These are phyloP conservation scores for Carpatolechia fugitivella DNA, from an alignment of 2,888 invertebrate genomes.

Conservation along the genomic window DNA sequence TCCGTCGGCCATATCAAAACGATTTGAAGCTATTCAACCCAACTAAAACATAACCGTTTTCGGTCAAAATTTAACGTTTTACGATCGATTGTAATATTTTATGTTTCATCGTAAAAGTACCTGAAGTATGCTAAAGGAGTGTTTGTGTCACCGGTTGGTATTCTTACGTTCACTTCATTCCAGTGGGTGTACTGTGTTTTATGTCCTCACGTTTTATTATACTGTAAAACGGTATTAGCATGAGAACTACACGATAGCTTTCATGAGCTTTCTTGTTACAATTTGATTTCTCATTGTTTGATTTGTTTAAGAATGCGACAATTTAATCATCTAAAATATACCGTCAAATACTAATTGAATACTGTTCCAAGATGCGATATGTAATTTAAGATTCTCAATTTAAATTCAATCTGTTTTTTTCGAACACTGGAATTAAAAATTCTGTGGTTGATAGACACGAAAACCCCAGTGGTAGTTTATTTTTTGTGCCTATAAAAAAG, in stretches of 20 bases:
- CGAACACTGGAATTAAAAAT: too few relatives aligned
- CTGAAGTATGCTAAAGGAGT: constrained; percentile 54
- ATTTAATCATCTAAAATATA: too few relatives aligned
- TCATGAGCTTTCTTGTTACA: background rate
- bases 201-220: constrained; percentile 41
- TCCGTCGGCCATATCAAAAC: background rate
- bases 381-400: too few relatives aligned
- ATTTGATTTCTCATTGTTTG: too few relatives aligned
- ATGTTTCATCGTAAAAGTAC: constrained; percentile 56
- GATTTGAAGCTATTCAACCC: constrained; percentile 21
- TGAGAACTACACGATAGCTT: constrained; percentile 15
- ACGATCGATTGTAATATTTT: constrained; percentile 61
- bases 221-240: constrained; percentile 34
- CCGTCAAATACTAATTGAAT: too few relatives aligned
- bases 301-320: too few relatives aligned
- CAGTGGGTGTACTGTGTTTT: constrained; percentile 29
- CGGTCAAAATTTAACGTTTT: constrained; percentile 51
- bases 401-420: too few relatives aligned
- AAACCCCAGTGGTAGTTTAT: too few relatives aligned
- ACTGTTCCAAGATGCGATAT: too few relatives aligned
- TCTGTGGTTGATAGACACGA: too few relatives aligned
- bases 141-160: constrained; percentile 46
- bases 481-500: too few relatives aligned
- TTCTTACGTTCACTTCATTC: constrained; percentile 47
- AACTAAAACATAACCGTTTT: constrained; percentile 37